phyloP scores from a whole-genome alignment of 2,113 vertebrate genomes.

The Maccullochella peelii region DNA sequence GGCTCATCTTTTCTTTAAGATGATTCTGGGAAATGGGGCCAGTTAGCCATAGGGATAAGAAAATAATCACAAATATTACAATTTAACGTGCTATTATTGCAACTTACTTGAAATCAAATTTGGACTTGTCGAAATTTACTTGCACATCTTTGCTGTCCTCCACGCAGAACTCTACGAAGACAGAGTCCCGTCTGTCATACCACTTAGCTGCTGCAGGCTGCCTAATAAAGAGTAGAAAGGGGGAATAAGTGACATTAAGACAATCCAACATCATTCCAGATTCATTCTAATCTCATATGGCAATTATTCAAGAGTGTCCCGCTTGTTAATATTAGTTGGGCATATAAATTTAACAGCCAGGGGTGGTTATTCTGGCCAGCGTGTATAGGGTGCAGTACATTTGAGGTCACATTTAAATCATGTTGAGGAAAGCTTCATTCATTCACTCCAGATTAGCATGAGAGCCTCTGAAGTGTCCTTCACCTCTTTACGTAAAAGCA shows the following conservation, averaged over 20 bases:
- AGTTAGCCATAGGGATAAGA: not conserved
- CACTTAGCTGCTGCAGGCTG: conserved; percentile 96
- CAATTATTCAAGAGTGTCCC: not conserved
- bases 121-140: conserved; percentile 93
- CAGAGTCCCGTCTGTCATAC: conserved; percentile 97
- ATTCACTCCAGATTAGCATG: conserved; percentile 16
- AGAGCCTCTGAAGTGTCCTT: not conserved
- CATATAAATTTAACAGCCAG: not conserved
- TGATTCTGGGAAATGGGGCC: not conserved
- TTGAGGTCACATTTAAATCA: conserved; percentile 12
- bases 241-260: not conserved
- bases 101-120: conserved; percentile 92
- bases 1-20: not conserved
- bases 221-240: conserved; percentile 76
- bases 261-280: not conserved
- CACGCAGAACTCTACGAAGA: conserved; percentile 96
- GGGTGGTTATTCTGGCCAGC: not conserved
- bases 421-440: conserved; percentile 1
- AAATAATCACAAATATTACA: not conserved
- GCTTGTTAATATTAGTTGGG: not conserved
- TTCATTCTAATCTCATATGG: not conserved
- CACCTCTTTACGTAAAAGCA: not conserved
- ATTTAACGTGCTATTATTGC: not conserved
- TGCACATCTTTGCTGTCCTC: conserved; percentile 97
- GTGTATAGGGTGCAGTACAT: conserved; percentile 9